phyloP scores from a whole-genome alignment of 1,140 invertebrate species.

The Teleopsis dalmanni region DNA sequence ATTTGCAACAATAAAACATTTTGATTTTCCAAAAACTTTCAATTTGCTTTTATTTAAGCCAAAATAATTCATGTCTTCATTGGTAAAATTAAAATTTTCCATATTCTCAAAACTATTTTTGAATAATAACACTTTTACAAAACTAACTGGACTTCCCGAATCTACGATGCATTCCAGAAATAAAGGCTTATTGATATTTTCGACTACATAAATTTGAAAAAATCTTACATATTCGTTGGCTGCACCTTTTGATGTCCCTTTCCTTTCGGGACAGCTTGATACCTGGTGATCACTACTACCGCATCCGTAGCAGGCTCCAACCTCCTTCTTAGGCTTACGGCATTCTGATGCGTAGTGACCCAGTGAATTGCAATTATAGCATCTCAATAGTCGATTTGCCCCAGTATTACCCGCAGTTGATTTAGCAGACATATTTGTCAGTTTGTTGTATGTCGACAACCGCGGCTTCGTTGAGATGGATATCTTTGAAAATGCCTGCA shows the following conservation, averaged over 20 bases:
- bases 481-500: constrained; percentile 4
- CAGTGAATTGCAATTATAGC: constrained; percentile 7
- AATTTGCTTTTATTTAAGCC: constrained; percentile 7
- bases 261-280: neutral
- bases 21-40: neutral
- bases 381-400: neutral
- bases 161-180: constrained; percentile 8
- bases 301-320: constrained; percentile 8
- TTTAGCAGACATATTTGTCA: too few species aligned
- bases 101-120: neutral
- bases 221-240: constrained; percentile 6
- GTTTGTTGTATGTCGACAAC: too few species aligned
- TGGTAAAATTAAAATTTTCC: neutral
- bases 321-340: constrained; percentile 7
- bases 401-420: neutral
- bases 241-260: neutral
- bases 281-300: neutral
- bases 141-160: constrained; percentile 11
- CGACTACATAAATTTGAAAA: neutral
- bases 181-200: neutral
- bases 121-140: neutral
- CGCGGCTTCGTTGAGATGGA: neutral
- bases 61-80: constrained; percentile 2
- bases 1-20: neutral
- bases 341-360: constrained; percentile 1